These are phyloP conservation scores for Butastur rufipennis DNA, from an alignment of 2,113 vertebrate species.

Conservation along the genomic window DNA sequence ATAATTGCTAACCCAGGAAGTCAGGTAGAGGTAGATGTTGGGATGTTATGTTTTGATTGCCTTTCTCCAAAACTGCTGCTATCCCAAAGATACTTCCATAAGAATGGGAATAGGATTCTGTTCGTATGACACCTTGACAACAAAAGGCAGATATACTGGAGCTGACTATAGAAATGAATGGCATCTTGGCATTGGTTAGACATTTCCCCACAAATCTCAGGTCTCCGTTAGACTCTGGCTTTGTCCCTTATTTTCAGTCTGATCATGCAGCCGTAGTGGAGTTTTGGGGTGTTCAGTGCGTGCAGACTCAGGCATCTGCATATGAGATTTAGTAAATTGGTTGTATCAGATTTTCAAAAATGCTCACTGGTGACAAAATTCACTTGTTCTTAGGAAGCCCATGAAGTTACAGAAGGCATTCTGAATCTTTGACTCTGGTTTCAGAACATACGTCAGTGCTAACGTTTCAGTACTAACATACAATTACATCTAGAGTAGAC, in stretches of 20 bases:
- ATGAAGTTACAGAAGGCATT: not conserved
- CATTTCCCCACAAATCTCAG: not conserved
- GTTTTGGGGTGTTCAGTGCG: not conserved
- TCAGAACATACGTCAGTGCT: accelerated
- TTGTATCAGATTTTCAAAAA: not conserved
- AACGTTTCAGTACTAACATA: not conserved
- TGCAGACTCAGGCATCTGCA: not conserved
- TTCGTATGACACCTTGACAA: not conserved
- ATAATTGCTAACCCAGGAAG: not conserved
- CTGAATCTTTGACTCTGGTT: not conserved
- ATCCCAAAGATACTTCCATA: not conserved
- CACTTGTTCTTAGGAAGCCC: not conserved
- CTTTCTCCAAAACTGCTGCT: not conserved
- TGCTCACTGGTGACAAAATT: not conserved
- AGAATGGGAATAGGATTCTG: not conserved
- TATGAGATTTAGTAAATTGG: not conserved
- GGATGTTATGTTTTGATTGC: not conserved
- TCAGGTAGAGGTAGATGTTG: not conserved
- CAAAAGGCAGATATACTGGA: not conserved
- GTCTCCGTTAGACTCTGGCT: not conserved
- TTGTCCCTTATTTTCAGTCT: not conserved
- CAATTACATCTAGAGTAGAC: not conserved
- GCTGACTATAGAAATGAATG: not conserved
- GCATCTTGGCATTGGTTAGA: not conserved
- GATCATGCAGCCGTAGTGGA: not conserved